Percentiles rank a stretch among this genome's conserved stretches.
These are phyloP conservation scores for Buathra laborator DNA, from an alignment of 2,888 invertebrate genomes.

Conservation along the genomic window DNA sequence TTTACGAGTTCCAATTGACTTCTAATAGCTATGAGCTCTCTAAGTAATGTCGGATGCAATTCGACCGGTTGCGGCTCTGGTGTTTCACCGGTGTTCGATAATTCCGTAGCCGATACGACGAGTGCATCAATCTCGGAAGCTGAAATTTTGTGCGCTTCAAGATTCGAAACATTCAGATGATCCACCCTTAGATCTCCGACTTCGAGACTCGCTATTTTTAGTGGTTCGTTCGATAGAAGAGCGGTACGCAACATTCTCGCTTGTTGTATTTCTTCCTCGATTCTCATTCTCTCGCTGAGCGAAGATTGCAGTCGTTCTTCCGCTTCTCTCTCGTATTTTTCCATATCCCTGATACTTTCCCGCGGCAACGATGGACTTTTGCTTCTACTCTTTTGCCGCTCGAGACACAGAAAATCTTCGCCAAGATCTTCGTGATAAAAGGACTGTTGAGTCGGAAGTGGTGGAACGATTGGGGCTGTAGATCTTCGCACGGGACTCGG, in stretches of 20 bases:
- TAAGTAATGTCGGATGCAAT: slow-evolving; percentile 85
- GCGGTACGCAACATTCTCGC: slow-evolving; percentile 72
- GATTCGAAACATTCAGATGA: slow-evolving; percentile 91
- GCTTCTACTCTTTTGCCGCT: slow-evolving; percentile 45
- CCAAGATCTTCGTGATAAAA: slow-evolving; percentile 46
- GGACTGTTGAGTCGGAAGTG: slow-evolving; percentile 59
- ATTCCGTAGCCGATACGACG: slow-evolving; percentile 90
- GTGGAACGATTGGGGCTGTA: slow-evolving; percentile 65
- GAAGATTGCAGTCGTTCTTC: slow-evolving; percentile 64
- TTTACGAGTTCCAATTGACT: slow-evolving; percentile 79
- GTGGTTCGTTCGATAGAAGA: slow-evolving; percentile 78
- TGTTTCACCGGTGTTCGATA: slow-evolving; percentile 90
- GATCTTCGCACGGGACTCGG: slow-evolving; percentile 58
- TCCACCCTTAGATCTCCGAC: slow-evolving; percentile 93
- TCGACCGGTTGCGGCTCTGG: slow-evolving; percentile 90
- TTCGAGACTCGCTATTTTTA: slow-evolving; percentile 89
- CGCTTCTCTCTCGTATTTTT: slow-evolving; percentile 64
- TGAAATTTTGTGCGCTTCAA: slow-evolving; percentile 92
- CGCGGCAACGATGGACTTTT: slow-evolving; percentile 54
- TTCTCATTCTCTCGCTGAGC: slow-evolving; percentile 54
- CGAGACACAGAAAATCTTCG: slow-evolving; percentile 31
- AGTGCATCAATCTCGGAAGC: slow-evolving; percentile 93
- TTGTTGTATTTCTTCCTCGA: slow-evolving; percentile 71
- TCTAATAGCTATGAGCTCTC: slow-evolving; percentile 82
- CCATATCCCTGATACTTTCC: slow-evolving; percentile 34